Conservation (phyloP, 2,797 vertebrate species). For the Acropternis orthonyx region DNA sequence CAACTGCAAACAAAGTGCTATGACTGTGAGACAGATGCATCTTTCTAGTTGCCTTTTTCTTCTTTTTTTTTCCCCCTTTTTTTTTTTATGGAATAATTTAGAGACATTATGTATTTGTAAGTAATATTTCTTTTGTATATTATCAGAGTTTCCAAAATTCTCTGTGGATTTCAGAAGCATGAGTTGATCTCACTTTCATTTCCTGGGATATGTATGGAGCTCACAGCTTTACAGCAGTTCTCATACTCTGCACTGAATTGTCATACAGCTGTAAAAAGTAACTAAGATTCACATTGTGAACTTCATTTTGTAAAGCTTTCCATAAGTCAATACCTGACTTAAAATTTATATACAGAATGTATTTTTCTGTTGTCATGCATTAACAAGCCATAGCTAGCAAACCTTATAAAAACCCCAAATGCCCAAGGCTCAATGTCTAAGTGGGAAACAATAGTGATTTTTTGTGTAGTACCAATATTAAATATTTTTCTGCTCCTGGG, state of each 20-base stretch:
- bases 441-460: rapidly evolving
- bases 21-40: background rate
- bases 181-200: background rate
- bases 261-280: background rate
- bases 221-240: background rate
- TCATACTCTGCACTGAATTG: background rate
- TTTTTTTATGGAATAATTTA: background rate
- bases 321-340: background rate
- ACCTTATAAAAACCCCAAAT: background rate
- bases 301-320: background rate
- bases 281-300: background rate
- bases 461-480: background rate
- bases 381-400: background rate
- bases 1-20: background rate
- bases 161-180: background rate
- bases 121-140: background rate
- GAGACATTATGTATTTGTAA: background rate
- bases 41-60: background rate
- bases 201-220: background rate
- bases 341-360: background rate
- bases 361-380: background rate
- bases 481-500: background rate
- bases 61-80: background rate
- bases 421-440: background rate
- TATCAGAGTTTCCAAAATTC: background rate